Evolutionary conservation across 2,888 invertebrate genomes (phyloP), one percentile per base, ranked within the genome.

Genomic region (Anorthoa munda): DNA sequence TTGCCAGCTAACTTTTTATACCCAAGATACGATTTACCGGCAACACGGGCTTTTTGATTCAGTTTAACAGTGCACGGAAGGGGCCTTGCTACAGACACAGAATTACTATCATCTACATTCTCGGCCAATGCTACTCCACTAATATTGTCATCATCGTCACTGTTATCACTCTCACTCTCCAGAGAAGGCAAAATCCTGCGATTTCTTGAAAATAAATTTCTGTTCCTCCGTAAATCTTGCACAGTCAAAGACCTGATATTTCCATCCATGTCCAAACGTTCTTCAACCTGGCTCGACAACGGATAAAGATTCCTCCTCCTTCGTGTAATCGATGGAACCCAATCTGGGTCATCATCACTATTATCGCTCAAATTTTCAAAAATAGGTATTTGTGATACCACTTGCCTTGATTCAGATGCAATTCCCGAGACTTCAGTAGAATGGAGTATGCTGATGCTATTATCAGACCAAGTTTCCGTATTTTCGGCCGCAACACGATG

Each of bases 1-100:
- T 60, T 60, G 60, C 46, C 60, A 60, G 60, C 60, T 60, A 60
- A 46, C 60, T 60, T 45, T 60, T 46, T 60, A 60, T 60, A 60
- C 21, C 60, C 60, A 60, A 60, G 60, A 31, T 58, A 58, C 31
- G 60, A 21, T 45, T 60, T 60, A 60, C 45, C 60, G 18, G 60
- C 60, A 46, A 46, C 60, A 18, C 60, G 45, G 21, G n/a, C 45
- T 39, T 45, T 4, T 60, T 60, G 46, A 26, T 58, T 58, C 58
- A 18, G 17, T 58, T 58, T 58, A 31, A 31, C 58, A 18, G 58
- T 56, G 26, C 56, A 56, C 4, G 56, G 26, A 56, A 56, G 56
- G 4, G 56, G 26, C 26, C 56, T 56, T 26, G n/a, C 39, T 26
- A 26, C 26, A 26, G 26, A 26, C 2, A 26, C 26, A 26, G 26